phyloP scores from a whole-genome alignment of 2,797 vertebrate genomes.

The Tinamus major region DNA sequence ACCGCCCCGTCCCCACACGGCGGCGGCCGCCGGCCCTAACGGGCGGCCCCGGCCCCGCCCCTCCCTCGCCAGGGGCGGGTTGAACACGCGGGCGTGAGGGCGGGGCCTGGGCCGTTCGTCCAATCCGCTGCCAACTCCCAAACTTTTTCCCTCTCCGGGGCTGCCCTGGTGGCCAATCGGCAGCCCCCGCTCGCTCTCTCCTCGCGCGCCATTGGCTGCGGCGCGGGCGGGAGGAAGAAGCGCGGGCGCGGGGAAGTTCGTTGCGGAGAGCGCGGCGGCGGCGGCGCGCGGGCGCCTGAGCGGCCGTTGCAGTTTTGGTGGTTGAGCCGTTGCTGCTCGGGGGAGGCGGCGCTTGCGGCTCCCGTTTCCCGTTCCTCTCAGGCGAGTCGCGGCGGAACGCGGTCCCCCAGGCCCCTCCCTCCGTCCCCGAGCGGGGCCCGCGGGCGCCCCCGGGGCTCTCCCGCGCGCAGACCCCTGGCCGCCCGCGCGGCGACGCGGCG shows the following conservation, averaged over 20 bases:
- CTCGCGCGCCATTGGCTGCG: neutral
- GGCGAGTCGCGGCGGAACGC: neutral
- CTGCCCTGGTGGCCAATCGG: fast-evolving
- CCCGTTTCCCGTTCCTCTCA: no score
- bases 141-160: neutral
- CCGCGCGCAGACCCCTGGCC: no score
- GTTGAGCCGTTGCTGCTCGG: neutral
- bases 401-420: no score
- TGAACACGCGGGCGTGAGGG: no score
- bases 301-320: neutral
- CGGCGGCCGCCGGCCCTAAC: no score
- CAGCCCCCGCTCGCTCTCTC: fast-evolving
- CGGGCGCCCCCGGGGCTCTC: no score
- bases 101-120: neutral
- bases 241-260: neutral
- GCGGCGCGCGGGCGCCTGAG: neutral
- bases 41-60: no score
- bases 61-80: no score
- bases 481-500: no score
- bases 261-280: fast-evolving
- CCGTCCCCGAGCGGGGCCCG: no score
- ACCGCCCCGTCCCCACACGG: no score
- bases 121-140: neutral
- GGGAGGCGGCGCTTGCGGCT: no score
- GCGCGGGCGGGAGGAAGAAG: fast-evolving